A percentile compares a stretch with the other conserved stretches of the same genome.
Conservation (phyloP, 2,113 vertebrate genomes). For the Terrapene triunguis region DNA sequence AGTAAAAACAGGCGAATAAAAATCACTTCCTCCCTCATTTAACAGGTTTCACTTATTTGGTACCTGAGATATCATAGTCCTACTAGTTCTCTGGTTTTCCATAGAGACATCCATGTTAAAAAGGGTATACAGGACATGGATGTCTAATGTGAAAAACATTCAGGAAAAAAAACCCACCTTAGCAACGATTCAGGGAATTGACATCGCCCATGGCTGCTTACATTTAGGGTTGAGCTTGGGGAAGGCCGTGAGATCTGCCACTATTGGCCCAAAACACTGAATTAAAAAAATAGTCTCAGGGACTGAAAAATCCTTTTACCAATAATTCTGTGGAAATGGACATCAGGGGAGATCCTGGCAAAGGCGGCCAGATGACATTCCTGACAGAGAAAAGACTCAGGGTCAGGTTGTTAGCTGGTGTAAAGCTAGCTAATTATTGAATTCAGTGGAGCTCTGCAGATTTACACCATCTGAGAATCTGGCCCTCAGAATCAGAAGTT, state of each 20-base stretch:
- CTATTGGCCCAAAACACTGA: background rate
- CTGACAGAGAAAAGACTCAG: background rate
- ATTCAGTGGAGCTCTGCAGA: background rate
- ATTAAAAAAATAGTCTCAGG: background rate
- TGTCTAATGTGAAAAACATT: background rate
- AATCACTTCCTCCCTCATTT: background rate
- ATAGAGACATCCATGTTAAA: background rate
- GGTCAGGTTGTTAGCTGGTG: background rate
- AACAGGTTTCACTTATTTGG: background rate
- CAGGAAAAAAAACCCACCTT: background rate
- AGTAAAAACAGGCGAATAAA: constrained; percentile 40
- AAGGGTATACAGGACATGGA: background rate
- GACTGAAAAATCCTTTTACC: background rate
- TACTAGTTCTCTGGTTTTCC: background rate
- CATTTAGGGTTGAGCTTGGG: background rate
- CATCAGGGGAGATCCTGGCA: background rate
- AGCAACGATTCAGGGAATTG: background rate
- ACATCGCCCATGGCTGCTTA: background rate
- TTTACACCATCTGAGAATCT: fast-evolving
- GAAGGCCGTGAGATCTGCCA: background rate
- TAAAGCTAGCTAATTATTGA: background rate
- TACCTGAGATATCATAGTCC: background rate
- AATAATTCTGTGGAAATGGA: background rate
- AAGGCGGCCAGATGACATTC: background rate
- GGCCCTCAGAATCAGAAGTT: fast-evolving